Base-by-base conservation (phyloP, 2,888 invertebrate genomes). In the Eupithecia centaureata region DNA sequence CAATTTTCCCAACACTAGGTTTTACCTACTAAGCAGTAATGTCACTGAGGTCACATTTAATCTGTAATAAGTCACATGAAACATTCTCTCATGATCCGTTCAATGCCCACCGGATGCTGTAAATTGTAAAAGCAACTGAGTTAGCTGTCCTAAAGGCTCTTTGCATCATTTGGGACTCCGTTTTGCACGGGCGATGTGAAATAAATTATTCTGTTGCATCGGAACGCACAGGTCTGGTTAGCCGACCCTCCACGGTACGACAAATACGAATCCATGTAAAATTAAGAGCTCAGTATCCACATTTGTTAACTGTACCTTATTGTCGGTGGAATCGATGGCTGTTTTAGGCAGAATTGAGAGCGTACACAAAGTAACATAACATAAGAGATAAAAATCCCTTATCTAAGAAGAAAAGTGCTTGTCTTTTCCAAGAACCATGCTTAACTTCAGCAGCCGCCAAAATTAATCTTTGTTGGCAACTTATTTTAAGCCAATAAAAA, bases 131-230 rank as follows among this genome's bases (percentile, higher is more conserved):
- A 7, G 35, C 5, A 56, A 57, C 25, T 63, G 51, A 52, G 12
- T 22, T 30, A 61, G 66, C 70, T 61, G 7, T 12, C n/a, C 18
- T 4, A 52, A 32, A 22, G 33, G 5, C 27, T 5, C 60, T 63
- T 52, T 54, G 25, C 51, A 7, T 58, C 70, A 52, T 58, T 61
- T 42, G 66, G 70, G 66, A 62, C 56, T 32, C 52, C 65, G 70
- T 65, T 68, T 66, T 33, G 69, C 63, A 71, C 63, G 60, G 69
- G 25, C 59, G 47, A 65, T 28, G 67, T 56, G 63, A 56, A 66
- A 67, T 74, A 69, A 75, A 75, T 75, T 71, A 72, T 73, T 72
- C 73, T 51, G 70, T 52, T 70, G 71, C 64, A 68, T 35, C 42
- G 67, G 70, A 71, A 70, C 61, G 66, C 66, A 63, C 63, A 60